Evolutionary conservation across 2,113 vertebrate genomes (phyloP), one percentile per base, ranked within the genome.

Genomic region (Equus przewalskii): DNA sequence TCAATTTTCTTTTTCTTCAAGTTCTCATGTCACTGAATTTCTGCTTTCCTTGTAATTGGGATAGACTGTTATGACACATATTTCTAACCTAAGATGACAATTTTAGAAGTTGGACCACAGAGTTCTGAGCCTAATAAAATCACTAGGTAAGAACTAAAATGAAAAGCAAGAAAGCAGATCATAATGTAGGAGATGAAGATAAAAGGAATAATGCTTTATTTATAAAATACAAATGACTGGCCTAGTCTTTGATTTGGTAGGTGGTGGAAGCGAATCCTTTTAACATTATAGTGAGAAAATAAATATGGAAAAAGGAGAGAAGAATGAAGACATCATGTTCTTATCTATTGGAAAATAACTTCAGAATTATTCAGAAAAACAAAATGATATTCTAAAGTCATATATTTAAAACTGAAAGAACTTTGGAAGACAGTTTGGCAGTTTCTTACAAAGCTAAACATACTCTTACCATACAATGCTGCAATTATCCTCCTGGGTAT

Each of bases 1-100:
- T 72, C 60, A 91, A 22, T n/a, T 86, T 91, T 84, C 51, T 83
- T 97, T 86, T 92, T 36, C 58, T 94, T 96, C 33, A 88, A 56
- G 49, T 9, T 84, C 51, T 85, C 13, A 46, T 60, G 46, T 60
- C 60, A 95, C 80, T 86, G 73, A 72, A 69, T 78, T 89, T 95
- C 78, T 91, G n/a, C 58, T 80, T 85, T 72, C 56, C 46, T 75
- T 36, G 81, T 58, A 79, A 56, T 89, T 91, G 58, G 10, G 22
- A 82, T 96, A 82, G 46, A 89, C 1, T 24, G 5, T 51, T 69
- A 58, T 69, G 88, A 87, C 64, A 94, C 14, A 44, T 84, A 96
- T 70, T 84, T 93, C 44, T 80, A 84, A 60, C 44, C 62, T 65
- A 78, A 83, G 26, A 67, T 58, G 88, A 69, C 58, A 80, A 5